A percentile compares a stretch with the other conserved stretches of the same genome.
These are phyloP conservation scores for Rotaria socialis DNA, from an alignment of 2,888 invertebrate genomes.

Conservation along the genomic window DNA sequence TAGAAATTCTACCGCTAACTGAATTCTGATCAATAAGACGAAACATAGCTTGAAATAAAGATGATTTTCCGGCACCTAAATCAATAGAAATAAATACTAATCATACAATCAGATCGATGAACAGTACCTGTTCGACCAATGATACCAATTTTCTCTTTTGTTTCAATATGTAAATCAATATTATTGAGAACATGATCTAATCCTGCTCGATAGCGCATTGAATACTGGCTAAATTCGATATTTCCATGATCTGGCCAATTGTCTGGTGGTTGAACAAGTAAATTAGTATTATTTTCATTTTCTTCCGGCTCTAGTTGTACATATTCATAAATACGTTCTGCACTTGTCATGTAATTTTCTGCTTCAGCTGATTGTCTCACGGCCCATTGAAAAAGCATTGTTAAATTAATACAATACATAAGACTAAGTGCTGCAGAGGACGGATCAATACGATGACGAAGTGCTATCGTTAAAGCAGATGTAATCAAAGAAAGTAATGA, in stretches of 20 bases:
- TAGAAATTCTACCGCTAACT: conserved; percentile 70
- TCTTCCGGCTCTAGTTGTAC: conserved; percentile 70
- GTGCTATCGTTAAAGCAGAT: background rate
- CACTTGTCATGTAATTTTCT: conserved; percentile 64
- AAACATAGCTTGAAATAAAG: conserved; percentile 72
- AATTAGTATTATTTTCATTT: conserved; percentile 55
- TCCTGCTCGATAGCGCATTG: conserved; percentile 68
- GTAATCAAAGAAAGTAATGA: background rate
- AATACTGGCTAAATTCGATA: conserved; percentile 57
- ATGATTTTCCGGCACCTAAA: conserved; percentile 63
- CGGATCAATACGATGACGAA: conserved; percentile 11
- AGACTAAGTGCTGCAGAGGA: conserved; percentile 50
- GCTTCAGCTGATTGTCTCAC: conserved; percentile 80
- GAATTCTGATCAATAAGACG: conserved; percentile 69
- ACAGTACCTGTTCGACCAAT: conserved; percentile 62
- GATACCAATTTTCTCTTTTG: conserved; percentile 67
- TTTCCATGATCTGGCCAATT: conserved; percentile 60
- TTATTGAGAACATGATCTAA: conserved; percentile 69
- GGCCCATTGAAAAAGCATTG: conserved; percentile 82
- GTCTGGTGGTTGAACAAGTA: conserved; percentile 53
- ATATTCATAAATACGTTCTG: conserved; percentile 79
- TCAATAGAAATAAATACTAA: background rate
- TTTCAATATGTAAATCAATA: conserved; percentile 58
- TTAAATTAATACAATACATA: conserved; percentile 62
- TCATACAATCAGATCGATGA: conserved; percentile 66